Evolutionary conservation across 2,797 vertebrate genomes (phyloP), one percentile per base, ranked within the genome.

Genomic region (Oreortyx pictus): DNA sequence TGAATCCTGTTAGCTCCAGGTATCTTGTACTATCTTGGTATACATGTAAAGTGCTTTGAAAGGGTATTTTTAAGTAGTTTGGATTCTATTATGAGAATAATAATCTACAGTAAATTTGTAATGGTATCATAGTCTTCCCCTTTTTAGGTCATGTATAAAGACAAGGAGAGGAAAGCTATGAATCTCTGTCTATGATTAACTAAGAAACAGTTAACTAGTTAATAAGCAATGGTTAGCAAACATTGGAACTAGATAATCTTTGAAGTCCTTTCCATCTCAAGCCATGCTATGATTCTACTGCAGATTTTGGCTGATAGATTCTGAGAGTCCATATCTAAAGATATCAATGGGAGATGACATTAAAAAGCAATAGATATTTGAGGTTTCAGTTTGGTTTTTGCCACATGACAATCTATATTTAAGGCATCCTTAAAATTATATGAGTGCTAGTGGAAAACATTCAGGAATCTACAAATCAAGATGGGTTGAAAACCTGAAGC

Each of bases 331-430:
- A 2, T 29, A 23, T 29, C 50, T 73, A 47, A 89, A 87, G 18
- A 43, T 0, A 3, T 35, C 27, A 73, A 14, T 7, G 46, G 9
- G 2, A 5, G 3, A 24, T 37, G 37, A 35, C 25, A 49, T 49
- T 46, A 10, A 82, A 82, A 61, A 95, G 1, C 1, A 2, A 0
- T 27, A 6, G 2, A 0, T 37, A 57, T 86, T 87, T 57, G 47
- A 24, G 41, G 8, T 57, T 73, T 50, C 22, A 52, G 1, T 33
- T 68, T 71, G 9, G 25, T 8, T 37, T 85, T 93, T 90, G 5
- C 13, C 7, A 2, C n/a, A 14, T 2, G 1, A 41, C 23, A 7
- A 43, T 76, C 17, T 46, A 10, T 60, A 67, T 62, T 46, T 50
- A 79, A 67, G 35, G 27, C 6, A 41, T 11, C 14, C 20, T 90